Evolutionary conservation across 2,797 vertebrate genomes (phyloP), one percentile per base, ranked within the genome.

Genomic region (Gouania willdenowi): DNA sequence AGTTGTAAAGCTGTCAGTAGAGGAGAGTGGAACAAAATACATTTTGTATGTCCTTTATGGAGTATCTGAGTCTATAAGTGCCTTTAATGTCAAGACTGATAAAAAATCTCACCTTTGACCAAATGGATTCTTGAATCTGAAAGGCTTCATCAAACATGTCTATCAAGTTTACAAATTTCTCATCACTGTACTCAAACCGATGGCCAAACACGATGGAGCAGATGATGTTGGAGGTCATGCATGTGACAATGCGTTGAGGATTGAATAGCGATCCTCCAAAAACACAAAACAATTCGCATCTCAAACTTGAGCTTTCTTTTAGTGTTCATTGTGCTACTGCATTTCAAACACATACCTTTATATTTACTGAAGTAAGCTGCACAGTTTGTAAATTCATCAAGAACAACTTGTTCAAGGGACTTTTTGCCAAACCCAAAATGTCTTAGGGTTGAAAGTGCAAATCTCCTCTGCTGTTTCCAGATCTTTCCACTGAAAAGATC

Each of bases 121-220:
- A 52, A 16, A 64, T 2, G 4, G 52, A 42, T 2, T 0, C 9
- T 28, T 74, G 12, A n/a, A 59, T 14, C 1, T 57, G 6, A 4
- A 74, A 0, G 0, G 2, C 3, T 0, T 3, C 3, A 0, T 34
- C 27, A 4, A 46, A 1, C 0, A 30, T 0, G 1, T 3, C 8
- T 14, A 79, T 3, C 0, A 84, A 15, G 26, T 29, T 28, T 15
- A 4, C 12, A 10, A 86, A 31, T 11, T 24, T 55, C 32, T 58
- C 12, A 8, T 75, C 36, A 0, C 62, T 16, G 0, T 90, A 91
- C n/a, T 88, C 56, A 2, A 88, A 92, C 21, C 80, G 66, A 43
- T 76, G 77, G 2, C 88, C 88, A 4, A 90, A 91, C 46, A 91
- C 20, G 0, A 91, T 43, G 0, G 76, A 79, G 50, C 86, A 89